Conservation (phyloP, 2,888 invertebrate genomes). For the Leucania comma region DNA sequence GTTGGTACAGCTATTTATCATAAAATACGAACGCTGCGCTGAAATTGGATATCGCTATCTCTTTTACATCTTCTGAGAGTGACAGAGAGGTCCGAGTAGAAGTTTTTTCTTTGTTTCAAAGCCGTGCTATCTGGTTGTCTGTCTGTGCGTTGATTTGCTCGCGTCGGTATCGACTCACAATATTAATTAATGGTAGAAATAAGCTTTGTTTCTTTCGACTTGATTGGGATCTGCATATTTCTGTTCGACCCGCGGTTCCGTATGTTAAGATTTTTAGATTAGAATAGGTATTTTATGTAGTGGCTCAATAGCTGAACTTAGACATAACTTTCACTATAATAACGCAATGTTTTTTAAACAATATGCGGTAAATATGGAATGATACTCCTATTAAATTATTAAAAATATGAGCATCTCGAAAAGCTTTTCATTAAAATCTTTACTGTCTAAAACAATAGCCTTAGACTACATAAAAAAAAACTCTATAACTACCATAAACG, state of each 20-base stretch:
- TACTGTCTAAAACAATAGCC: too few relatives aligned
- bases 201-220: slow-evolving; percentile 81
- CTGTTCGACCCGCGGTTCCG: slow-evolving; percentile 65
- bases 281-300: background rate
- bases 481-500: background rate
- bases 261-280: slow-evolving; percentile 50
- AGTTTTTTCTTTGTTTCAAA: slow-evolving; percentile 79
- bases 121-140: slow-evolving; percentile 80
- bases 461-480: background rate
- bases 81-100: slow-evolving; percentile 70
- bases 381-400: too few relatives aligned
- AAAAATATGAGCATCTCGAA: too few relatives aligned
- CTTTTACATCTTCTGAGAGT: slow-evolving; percentile 64
- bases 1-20: slow-evolving; percentile 86
- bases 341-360: background rate
- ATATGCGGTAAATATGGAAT: background rate
- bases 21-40: slow-evolving; percentile 82
- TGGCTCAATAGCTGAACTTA: background rate
- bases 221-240: slow-evolving; percentile 76
- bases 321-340: slow-evolving; percentile 12
- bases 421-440: too few relatives aligned
- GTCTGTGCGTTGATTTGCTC: slow-evolving; percentile 84
- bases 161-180: slow-evolving; percentile 81
- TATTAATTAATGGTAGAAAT: slow-evolving; percentile 86
- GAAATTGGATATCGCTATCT: slow-evolving; percentile 78